phyloP scores from a whole-genome alignment of 2,797 vertebrate species.

The Simalia tracyae region DNA sequence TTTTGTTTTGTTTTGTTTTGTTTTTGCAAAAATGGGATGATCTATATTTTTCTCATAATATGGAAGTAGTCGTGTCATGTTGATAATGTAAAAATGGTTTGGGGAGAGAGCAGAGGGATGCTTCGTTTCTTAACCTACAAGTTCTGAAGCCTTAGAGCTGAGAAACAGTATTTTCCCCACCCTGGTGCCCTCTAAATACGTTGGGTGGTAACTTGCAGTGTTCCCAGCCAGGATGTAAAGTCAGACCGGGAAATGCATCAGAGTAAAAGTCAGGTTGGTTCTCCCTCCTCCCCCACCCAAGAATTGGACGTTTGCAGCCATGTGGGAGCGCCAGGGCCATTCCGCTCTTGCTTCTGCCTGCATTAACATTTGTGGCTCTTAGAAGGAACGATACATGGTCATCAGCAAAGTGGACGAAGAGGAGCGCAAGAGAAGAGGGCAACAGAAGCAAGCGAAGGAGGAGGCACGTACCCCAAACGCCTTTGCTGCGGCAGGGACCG shows the following conservation, averaged over 20 bases:
- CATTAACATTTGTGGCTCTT: conserved; percentile 22
- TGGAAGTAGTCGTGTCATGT: no score
- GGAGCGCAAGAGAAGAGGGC: conserved; percentile 87
- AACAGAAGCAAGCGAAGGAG: conserved; percentile 88
- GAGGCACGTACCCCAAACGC: conserved; percentile 76
- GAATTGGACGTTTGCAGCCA: no score
- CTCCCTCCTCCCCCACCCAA: neutral
- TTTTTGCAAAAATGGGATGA: no score
- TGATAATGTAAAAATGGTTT: no score
- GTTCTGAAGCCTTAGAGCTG: neutral
- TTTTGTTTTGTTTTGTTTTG: no score
- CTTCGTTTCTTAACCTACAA: neutral
- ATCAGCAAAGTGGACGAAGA: conserved; percentile 93
- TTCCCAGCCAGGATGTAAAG: neutral
- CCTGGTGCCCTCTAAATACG: neutral
- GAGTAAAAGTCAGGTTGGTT: neutral
- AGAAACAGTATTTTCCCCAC: neutral
- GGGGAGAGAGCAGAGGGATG: neutral
- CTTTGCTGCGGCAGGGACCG: fast-evolving
- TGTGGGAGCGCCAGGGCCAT: neutral
- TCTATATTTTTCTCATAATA: no score
- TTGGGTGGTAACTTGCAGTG: neutral
- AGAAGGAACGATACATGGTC: conserved; percentile 94
- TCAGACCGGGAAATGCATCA: neutral
- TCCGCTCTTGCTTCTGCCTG: neutral